Base-by-base conservation (phyloP, 2,113 vertebrate genomes). In the Recurvirostra avosetta region DNA sequence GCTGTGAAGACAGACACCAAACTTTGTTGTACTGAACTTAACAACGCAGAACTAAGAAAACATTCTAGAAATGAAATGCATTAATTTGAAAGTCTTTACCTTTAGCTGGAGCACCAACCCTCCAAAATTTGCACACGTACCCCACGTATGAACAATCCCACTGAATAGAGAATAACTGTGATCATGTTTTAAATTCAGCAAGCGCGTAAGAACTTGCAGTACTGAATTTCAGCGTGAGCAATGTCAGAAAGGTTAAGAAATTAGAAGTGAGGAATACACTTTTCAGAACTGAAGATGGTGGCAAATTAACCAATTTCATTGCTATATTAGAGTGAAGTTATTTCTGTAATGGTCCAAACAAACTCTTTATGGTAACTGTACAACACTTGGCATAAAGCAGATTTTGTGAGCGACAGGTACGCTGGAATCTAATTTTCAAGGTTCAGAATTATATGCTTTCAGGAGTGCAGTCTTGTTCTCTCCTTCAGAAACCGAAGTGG, bases 401-500 rank as follows among this genome's bases (percentile, higher is more conserved):
- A 49, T 22, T 92, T 76, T 76, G 38, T 50, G 71, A 94, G 29
- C 1, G 10, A 93, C 62, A 80, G 29, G 47, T 50, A 58, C 45
- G 38, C 25, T 32, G n/a, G 41, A 93, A 93, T 85, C 78, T 93
- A 56, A 92, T 96, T 93, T 90, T 80, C 62, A 79, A 47, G 41
- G 58, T 67, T 94, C 90, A 93, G 90, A 92, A 92, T 38, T 50
- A 50, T 14, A 41, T 8, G 36, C 59, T 79, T 90, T 86, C 71
- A 83, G 55, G 52, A 96, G 67, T 22, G 15, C n/a, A 79, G 90
- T 74, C 70, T 56, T 81, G 41, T 87, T 68, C 93, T 86, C 77
- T 75, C 29, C 84, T 94, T 96, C 90, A 95, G 85, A 94, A 91
- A 85, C 67, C 91, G 58, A 86, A 92, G 71, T 78, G 75, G 85